Evolutionary conservation across 2,113 vertebrate genomes (phyloP).

Genomic region (Mixornis gularis): DNA sequence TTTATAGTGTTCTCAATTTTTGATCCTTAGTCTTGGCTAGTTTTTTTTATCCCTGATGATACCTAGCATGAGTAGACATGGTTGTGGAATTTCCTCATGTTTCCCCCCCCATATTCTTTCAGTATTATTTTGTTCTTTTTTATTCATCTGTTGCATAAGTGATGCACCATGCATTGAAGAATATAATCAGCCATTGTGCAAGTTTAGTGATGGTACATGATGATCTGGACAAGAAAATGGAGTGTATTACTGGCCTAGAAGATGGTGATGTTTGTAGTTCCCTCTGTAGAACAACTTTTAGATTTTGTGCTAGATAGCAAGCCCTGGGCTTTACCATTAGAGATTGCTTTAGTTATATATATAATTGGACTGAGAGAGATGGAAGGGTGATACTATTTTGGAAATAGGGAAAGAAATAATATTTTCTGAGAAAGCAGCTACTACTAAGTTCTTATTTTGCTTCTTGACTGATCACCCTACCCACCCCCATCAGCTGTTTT

Average conservation of each 20-base stretch:
- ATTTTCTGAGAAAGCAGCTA: neutral
- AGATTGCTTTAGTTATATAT: neutral
- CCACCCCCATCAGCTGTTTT: neutral
- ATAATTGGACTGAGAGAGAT: neutral
- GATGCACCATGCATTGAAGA: neutral
- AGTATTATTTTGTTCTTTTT: neutral
- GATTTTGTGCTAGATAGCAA: neutral
- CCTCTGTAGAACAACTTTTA: neutral
- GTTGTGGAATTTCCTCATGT: neutral
- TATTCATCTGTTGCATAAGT: neutral
- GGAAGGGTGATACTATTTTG: neutral
- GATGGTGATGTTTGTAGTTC: neutral
- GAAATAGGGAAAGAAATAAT: neutral
- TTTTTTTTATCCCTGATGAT: neutral
- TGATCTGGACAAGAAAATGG: neutral
- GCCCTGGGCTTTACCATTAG: neutral
- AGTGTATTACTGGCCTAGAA: neutral
- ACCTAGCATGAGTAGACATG: neutral
- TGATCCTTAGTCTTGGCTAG: neutral
- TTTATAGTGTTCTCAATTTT: neutral
- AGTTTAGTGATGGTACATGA: neutral
- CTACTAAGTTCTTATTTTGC: neutral
- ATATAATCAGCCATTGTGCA: neutral
- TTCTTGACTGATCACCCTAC: neutral
- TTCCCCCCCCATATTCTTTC: accelerated